These are phyloP conservation scores for Megalonaias nervosa DNA, from an alignment of 1,140 invertebrate genomes.

Conservation along the genomic window DNA sequence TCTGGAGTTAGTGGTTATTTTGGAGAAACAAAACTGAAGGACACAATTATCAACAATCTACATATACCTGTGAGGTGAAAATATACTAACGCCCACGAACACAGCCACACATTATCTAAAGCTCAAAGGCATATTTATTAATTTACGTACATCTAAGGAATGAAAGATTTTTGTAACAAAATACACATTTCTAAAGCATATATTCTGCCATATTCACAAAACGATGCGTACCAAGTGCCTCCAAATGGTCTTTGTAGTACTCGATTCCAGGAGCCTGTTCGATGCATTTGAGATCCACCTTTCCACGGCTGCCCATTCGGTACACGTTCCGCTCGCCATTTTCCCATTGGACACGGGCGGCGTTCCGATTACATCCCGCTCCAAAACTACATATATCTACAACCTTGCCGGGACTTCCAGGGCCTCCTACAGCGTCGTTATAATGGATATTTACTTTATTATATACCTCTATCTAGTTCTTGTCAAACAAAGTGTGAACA, in stretches of 20 bases:
- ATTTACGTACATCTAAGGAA: too few species aligned
- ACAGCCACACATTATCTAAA: too few species aligned
- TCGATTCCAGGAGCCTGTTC: constrained; percentile 79
- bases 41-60: too few species aligned
- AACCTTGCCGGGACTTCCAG: constrained; percentile 83
- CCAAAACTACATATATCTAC: constrained; percentile 89
- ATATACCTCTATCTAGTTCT: neutral
- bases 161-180: too few species aligned
- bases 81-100: too few species aligned
- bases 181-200: too few species aligned
- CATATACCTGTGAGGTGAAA: too few species aligned
- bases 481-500: neutral
- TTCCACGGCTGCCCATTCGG: constrained; percentile 86
- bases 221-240: constrained; percentile 77
- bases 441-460: neutral
- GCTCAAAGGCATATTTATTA: too few species aligned
- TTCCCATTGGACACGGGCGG: constrained; percentile 88
- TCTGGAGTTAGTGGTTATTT: too few species aligned
- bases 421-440: constrained; percentile 60
- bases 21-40: too few species aligned
- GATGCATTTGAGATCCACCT: constrained; percentile 86
- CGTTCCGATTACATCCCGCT: constrained; percentile 87
- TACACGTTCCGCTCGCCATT: constrained; percentile 81
- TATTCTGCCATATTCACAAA: too few species aligned
- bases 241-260: constrained; percentile 88